These are phyloP conservation scores for Leuciscus idus DNA, from an alignment of 2,113 vertebrate species.

Conservation along the genomic window DNA sequence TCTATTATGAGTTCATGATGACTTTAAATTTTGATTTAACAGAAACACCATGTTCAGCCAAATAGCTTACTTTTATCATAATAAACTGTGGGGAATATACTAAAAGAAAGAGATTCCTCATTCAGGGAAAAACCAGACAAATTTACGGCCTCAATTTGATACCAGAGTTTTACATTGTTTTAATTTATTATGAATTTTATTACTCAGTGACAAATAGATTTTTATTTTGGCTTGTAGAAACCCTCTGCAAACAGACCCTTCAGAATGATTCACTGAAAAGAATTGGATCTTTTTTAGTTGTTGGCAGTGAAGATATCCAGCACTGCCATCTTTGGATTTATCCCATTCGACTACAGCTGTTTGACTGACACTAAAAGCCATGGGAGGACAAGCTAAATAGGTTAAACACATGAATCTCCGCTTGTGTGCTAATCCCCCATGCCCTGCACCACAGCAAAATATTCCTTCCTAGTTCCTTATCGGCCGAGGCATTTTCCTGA, in stretches of 20 bases:
- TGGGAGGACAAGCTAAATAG: constrained; percentile 43
- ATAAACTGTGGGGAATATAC: background rate
- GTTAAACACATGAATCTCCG: background rate
- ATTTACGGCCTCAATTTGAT: background rate
- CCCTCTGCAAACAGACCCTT: background rate
- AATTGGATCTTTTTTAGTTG: background rate
- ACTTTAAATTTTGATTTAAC: constrained; percentile 5
- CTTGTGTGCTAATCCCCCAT: constrained; percentile 22
- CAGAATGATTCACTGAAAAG: background rate
- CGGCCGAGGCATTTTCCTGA: background rate
- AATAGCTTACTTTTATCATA: constrained; percentile 1
- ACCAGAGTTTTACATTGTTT: background rate
- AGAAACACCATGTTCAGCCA: constrained; percentile 12
- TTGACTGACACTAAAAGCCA: constrained; percentile 45
- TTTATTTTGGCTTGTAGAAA: constrained; percentile 11
- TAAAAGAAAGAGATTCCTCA: constrained; percentile 4
- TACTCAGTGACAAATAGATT: background rate
- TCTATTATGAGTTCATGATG: background rate
- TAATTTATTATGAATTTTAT: no score
- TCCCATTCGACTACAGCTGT: constrained; percentile 43
- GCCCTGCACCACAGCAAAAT: background rate
- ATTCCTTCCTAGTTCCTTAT: constrained; percentile 10
- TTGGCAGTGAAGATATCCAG: constrained; percentile 17
- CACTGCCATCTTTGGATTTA: constrained; percentile 26
- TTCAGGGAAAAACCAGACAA: constrained; percentile 11